phyloP scores from a whole-genome alignment of 2,113 vertebrate genomes.

The Helogale parvula region DNA sequence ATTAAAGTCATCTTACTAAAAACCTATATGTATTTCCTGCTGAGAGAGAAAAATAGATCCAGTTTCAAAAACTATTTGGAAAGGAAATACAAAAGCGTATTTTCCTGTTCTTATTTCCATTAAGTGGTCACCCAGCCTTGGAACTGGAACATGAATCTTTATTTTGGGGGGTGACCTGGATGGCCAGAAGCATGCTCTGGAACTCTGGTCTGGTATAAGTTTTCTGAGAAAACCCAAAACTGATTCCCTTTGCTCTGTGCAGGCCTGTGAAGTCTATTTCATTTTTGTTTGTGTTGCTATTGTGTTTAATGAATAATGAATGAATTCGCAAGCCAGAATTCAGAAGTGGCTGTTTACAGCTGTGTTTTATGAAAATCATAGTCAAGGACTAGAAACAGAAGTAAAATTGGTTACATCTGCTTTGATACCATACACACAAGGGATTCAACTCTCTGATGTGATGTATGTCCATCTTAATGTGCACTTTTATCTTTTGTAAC shows the following conservation, averaged over 20 bases:
- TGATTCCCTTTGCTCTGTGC: constrained; percentile 39
- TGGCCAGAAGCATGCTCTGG: background rate
- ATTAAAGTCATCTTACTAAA: background rate
- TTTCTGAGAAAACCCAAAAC: constrained; percentile 64
- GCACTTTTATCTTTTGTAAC: constrained; percentile 48
- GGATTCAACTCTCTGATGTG: background rate
- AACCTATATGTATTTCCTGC: background rate
- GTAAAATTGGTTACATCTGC: constrained; percentile 77
- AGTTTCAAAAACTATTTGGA: constrained; percentile 44
- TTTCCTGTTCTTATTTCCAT: constrained; percentile 5
- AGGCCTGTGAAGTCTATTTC: constrained; percentile 79
- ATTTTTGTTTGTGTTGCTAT: constrained; percentile 76
- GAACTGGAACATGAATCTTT: background rate
- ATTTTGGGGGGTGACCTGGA: background rate
- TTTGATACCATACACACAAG: constrained; percentile 33
- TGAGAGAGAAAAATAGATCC: constrained; percentile 51
- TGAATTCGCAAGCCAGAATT: constrained; percentile 62
- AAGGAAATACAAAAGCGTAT: background rate
- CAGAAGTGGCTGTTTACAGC: constrained; percentile 82
- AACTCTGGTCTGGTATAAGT: background rate
- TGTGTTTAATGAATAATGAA: constrained; percentile 80
- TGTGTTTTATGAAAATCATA: constrained; percentile 85
- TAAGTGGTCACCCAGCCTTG: background rate
- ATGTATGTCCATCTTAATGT: constrained; percentile 57
- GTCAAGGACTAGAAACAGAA: constrained; percentile 81